Evolutionary conservation across 2,113 vertebrate species (phyloP).

Genomic region (Entelurus aequoreus): DNA sequence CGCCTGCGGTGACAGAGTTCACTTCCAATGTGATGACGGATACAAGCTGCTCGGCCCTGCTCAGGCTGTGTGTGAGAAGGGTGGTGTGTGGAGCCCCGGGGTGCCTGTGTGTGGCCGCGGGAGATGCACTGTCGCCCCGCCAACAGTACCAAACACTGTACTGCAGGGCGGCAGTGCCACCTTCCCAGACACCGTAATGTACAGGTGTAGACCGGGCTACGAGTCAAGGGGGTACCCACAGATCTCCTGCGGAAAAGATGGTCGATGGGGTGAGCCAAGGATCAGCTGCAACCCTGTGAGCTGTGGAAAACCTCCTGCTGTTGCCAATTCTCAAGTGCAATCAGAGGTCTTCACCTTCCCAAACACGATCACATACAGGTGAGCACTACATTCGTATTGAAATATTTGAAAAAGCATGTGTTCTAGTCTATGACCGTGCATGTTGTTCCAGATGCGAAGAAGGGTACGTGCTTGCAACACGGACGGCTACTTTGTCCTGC

Average conservation of each 20-base stretch:
- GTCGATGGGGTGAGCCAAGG: conserved; percentile 82
- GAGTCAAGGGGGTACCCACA: conserved; percentile 72
- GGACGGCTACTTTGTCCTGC: conserved; percentile 73
- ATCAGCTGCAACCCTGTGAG: conserved; percentile 80
- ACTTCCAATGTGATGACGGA: conserved; percentile 81
- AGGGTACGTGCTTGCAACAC: conserved; percentile 75
- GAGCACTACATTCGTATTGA: conserved; percentile 33
- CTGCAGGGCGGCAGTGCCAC: conserved; percentile 72
- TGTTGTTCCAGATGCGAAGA: conserved; percentile 80
- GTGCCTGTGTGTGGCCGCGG: conserved; percentile 79
- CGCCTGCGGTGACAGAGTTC: conserved; percentile 75
- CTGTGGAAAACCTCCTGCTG: conserved; percentile 82
- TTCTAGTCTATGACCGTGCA: not conserved
- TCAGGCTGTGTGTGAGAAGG: conserved; percentile 79
- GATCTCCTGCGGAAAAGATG: conserved; percentile 78
- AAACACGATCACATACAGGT: conserved; percentile 87
- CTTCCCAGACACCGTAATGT: conserved; percentile 78
- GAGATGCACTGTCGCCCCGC: conserved; percentile 80
- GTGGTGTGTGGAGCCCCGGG: conserved; percentile 83
- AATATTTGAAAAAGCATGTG: no score
- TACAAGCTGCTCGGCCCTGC: conserved; percentile 81
- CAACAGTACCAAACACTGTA: conserved; percentile 77
- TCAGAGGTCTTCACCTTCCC: conserved; percentile 78
- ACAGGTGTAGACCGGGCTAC: conserved; percentile 83
- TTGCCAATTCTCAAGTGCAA: conserved; percentile 72